These are phyloP conservation scores for Hexactinellida sp. DNA, from an alignment of 37 sponge, comb jelly and placozoan species.

Conservation along the genomic window DNA sequence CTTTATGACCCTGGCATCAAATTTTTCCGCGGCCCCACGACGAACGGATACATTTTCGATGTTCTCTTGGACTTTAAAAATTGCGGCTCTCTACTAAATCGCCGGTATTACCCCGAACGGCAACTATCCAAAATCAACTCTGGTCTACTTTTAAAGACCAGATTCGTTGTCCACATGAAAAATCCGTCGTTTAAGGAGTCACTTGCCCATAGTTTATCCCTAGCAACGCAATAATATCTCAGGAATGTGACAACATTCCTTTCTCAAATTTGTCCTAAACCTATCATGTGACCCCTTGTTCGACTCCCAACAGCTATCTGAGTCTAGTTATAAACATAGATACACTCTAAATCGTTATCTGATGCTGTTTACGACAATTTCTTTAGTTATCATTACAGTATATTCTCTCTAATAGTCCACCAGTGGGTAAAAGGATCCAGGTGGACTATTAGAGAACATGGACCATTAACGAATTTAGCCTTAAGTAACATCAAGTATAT, in stretches of 20 bases:
- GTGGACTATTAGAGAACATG: too few relatives aligned
- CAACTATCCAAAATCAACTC: background rate
- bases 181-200: background rate
- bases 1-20: too few relatives aligned
- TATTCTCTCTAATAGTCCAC: too few relatives aligned
- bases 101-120: too few relatives aligned
- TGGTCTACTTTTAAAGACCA: background rate
- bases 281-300: background rate
- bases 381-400: too few relatives aligned
- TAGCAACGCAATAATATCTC: background rate
- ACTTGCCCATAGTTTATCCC: background rate
- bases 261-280: background rate
- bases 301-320: background rate
- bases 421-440: too few relatives aligned
- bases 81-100: too few relatives aligned
- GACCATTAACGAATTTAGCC: too few relatives aligned
- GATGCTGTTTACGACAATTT: background rate
- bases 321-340: background rate
- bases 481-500: too few relatives aligned
- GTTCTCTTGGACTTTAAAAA: too few relatives aligned
- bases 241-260: background rate
- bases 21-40: too few relatives aligned
- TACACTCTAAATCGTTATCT: background rate
- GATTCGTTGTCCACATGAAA: background rate
- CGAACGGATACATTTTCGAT: too few relatives aligned